Evolutionary conservation across 2,113 vertebrate species (phyloP), one percentile per base, ranked within the genome.

Genomic region (Archocentrus centrarchus): DNA sequence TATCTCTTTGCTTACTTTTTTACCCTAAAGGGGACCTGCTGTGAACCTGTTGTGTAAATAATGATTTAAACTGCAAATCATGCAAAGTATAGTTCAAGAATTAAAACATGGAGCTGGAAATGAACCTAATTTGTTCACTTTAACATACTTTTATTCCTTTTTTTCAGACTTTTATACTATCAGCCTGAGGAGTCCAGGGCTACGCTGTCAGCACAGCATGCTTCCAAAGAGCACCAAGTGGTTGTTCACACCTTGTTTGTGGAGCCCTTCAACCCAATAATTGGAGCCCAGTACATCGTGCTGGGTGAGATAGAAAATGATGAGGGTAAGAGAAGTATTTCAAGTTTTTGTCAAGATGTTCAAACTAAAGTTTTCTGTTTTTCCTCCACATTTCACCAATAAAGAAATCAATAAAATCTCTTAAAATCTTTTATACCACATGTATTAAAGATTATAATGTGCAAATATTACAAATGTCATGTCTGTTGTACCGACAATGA

Each of bases 261-360:
- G 91, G 98, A 99, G 88, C 98, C 98, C 0, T 98, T 99, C 89
- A 92, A 96, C 80, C 96, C 97, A 22, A 96, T 97, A 39, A 79
- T 96, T 68, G 97, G 96, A 58, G 97, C 97, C 63, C 89, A 97
- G 37, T 99, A 99, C 90, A 4, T 97, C 3, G 97, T 96, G 61
- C 92, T 99, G 11, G 98, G 98, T 70, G 98, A 99, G 39, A 86
- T 91, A 0, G 97, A 98, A 80, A 93, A 90, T 3, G 78, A 85
- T 58, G 87, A 96, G 14, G 97, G 98, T 99, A 95, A 97, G 86
- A 30, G 9, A 15, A 30, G 11, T 64, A 10, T 47, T 44, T 75
- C 2, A 60, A 20, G 24, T 5, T 22, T 41, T 35, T 41, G 18
- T 30, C 4, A 6, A 50, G 7, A 6, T 47, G 58, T 77, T 39